A percentile compares a stretch with the other conserved stretches of the same genome.
Evolutionary conservation across 2,888 invertebrate genomes (phyloP).

Genomic region (Megaustenia siamemsis): DNA sequence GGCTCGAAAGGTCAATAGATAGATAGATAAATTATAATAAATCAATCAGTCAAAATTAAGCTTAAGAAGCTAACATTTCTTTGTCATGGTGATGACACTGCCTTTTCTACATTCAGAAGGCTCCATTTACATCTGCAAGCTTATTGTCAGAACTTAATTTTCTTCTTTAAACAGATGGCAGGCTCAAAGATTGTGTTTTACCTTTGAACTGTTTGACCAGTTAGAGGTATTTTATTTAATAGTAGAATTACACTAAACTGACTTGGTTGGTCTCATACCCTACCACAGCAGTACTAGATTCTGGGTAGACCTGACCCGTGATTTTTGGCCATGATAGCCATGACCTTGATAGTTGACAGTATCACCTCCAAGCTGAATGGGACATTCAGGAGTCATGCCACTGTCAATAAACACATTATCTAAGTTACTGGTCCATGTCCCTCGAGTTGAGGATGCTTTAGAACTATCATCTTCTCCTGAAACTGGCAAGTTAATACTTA

Average conservation of each 20-base stretch:
- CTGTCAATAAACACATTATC: slow-evolving; percentile 49
- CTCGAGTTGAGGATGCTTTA: slow-evolving; percentile 30
- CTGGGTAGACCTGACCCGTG: slow-evolving; percentile 68
- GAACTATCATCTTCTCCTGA: background rate
- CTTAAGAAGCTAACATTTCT: too few species aligned
- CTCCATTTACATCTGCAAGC: too few species aligned
- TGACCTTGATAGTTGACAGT: slow-evolving; percentile 46
- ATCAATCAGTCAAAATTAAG: too few species aligned
- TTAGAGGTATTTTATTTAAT: too few species aligned
- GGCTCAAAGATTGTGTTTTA: too few species aligned
- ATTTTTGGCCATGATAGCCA: slow-evolving; percentile 56
- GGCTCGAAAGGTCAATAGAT: too few species aligned
- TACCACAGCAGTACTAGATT: slow-evolving; percentile 61
- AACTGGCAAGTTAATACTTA: background rate
- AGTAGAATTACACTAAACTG: slow-evolving; percentile 67
- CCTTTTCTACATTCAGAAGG: too few species aligned
- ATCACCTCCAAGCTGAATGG: slow-evolving; percentile 10
- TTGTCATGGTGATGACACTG: too few species aligned
- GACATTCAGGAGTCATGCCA: background rate
- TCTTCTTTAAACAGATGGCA: too few species aligned
- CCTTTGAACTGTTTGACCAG: too few species aligned
- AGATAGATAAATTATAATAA: too few species aligned
- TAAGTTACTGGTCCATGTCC: slow-evolving; percentile 32
- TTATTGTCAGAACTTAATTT: too few species aligned
- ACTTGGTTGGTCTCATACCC: slow-evolving; percentile 69